A percentile compares a stretch with the other conserved stretches of the same genome.
Conservation (phyloP, 1,140 invertebrate genomes). For the Micrasema longulum region DNA sequence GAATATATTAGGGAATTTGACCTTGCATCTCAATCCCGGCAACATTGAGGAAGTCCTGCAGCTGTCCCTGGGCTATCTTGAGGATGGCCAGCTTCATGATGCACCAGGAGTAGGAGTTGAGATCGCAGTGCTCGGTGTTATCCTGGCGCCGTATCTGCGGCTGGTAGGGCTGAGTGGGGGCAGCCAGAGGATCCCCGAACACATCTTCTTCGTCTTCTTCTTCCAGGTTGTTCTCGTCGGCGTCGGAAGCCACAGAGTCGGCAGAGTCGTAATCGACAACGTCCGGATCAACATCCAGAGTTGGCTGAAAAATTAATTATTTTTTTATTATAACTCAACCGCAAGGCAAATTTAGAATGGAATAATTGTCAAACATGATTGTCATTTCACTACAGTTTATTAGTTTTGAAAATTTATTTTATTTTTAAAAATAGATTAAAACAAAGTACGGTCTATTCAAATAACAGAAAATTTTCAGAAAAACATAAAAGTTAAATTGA, state of each 20-base stretch:
- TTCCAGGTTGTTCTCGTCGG: slow-evolving; percentile 74
- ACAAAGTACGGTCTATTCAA: no score
- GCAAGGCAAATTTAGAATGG: no score
- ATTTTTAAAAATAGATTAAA: no score
- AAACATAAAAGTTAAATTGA: no score
- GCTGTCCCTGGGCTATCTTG: slow-evolving; percentile 83
- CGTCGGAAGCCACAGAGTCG: slow-evolving; percentile 83
- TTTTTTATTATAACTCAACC: no score
- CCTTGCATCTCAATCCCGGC: slow-evolving; percentile 93
- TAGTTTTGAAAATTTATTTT: no score
- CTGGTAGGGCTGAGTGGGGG: slow-evolving; percentile 30
- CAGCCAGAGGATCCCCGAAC: slow-evolving; percentile 69
- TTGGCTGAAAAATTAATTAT: slow-evolving; percentile 68
- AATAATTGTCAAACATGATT: no score
- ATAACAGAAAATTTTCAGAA: no score
- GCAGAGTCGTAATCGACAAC: slow-evolving; percentile 91
- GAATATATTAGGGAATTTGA: no score
- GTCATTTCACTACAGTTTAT: no score
- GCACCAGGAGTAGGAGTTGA: slow-evolving; percentile 94
- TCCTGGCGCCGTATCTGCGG: slow-evolving; percentile 66
- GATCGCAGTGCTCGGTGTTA: slow-evolving; percentile 91
- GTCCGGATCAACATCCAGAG: slow-evolving; percentile 73
- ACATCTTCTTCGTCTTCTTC: slow-evolving; percentile 85
- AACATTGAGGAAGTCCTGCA: slow-evolving; percentile 77
- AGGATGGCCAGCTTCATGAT: slow-evolving; percentile 91